Evolutionary conservation across 2,888 invertebrate species (phyloP), one percentile per base, ranked within the genome.

Genomic region (Harmothoe impar): DNA sequence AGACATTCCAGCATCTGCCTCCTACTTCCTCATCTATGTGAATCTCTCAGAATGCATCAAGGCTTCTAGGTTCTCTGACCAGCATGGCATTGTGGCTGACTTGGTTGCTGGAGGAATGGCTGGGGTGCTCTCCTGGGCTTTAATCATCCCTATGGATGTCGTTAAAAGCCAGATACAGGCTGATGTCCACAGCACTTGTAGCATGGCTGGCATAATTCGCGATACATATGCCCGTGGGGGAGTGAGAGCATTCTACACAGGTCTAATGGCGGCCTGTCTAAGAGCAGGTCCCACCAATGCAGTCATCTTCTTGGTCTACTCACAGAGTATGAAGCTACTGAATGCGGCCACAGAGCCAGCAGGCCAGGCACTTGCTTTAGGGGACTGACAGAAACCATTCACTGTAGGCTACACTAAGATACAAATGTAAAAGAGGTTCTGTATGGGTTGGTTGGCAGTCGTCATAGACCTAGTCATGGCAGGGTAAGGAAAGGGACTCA

Each of bases 151-250:
- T 0, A 96, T 97, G 81, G 98, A 98, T 96, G 97, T 97, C 56
- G 96, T 98, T 0, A 98, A 98, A 95, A 97, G 97, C 17, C 96
- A 97, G 86, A 96, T 98, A 93, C 98, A 98, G 95, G 97, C 97
- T 0, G 97, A 97, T 94, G 95, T 92, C 0, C 91, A 93, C 7
- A 91, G 92, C 25, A 91, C 97, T 0, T 93, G 94, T 78, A 97
- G 97, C 68, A 96, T 97, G 92, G 93, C 96, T 88, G 96, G 97
- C 94, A 97, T 97, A 94, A 96, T 96, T 20, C 91, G 93, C 25
- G 96, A 96, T 91, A 97, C 97, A 92, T 97, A 96, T 92, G 94
- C 94, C 91, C 95, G 96, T 29, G 96, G 97, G 86, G 97, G 97
- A 0, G 93, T 96, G 91, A 94, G 95, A 23, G 96, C 97, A 86